Evolutionary conservation across 2,113 vertebrate species (phyloP).

Genomic region (Misgurnus mizolepis): DNA sequence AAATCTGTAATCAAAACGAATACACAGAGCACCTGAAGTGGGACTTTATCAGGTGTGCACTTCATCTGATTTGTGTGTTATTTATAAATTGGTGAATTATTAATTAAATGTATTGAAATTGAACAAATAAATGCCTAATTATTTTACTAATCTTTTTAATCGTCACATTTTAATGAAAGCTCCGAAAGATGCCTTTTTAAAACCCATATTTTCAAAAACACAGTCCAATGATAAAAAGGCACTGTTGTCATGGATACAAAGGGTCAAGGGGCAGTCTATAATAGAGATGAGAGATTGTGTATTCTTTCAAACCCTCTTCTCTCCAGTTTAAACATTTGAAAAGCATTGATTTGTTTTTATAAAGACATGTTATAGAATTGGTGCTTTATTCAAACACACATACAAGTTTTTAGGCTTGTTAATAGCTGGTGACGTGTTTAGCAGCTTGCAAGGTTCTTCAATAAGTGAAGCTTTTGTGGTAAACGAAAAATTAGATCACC

Average conservation of each 20-base stretch:
- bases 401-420: background rate
- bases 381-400: background rate
- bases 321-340: background rate
- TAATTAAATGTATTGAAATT: conserved; percentile 1
- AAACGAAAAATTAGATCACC: background rate
- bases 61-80: background rate
- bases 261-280: background rate
- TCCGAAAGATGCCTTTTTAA: background rate
- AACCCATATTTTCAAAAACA: background rate
- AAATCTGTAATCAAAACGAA: conserved; percentile 21
- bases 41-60: background rate
- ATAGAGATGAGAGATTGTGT: background rate
- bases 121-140: background rate
- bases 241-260: conserved; percentile 23
- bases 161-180: background rate
- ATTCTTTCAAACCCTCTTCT: background rate
- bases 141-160: background rate
- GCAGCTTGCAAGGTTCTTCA: background rate
- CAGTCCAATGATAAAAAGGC: background rate
- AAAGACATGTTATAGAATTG: background rate
- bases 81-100: background rate
- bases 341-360: background rate
- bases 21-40: background rate
- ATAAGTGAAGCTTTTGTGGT: background rate
- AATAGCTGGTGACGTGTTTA: background rate